These are phyloP conservation scores for Muscidifurax raptorellus DNA, from an alignment of 1,140 invertebrate species.

Conservation along the genomic window DNA sequence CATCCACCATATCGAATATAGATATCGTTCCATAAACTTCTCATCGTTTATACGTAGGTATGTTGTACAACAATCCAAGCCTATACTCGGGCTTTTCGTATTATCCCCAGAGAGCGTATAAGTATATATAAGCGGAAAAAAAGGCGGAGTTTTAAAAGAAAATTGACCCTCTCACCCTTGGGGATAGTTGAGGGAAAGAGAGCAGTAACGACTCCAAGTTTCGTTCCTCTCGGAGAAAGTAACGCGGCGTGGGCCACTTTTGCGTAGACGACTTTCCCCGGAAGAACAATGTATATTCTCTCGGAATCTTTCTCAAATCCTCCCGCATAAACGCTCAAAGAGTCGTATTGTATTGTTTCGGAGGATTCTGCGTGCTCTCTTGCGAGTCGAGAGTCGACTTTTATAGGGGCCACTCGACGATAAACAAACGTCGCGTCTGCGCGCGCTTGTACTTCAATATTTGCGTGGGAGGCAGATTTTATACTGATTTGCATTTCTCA, in stretches of 20 bases:
- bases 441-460: too few species aligned
- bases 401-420: too few species aligned
- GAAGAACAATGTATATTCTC: neutral
- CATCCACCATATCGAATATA: too few species aligned
- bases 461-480: too few species aligned
- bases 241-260: neutral
- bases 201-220: neutral
- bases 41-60: too few species aligned
- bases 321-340: neutral
- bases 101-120: too few species aligned
- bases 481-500: neutral
- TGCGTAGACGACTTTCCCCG: neutral
- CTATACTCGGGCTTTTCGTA: neutral
- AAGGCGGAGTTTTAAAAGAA: conserved; percentile 33
- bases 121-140: conserved; percentile 3
- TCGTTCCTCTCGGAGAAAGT: neutral
- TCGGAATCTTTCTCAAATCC: neutral
- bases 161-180: conserved; percentile 31
- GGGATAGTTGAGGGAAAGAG: conserved; percentile 16
- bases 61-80: neutral
- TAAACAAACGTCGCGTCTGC: too few species aligned
- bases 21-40: too few species aligned
- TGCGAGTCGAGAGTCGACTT: too few species aligned
- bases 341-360: too few species aligned
- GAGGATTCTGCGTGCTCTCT: too few species aligned